Percentiles rank a stretch among this genome's conserved stretches.
phyloP scores from a whole-genome alignment of 2,888 invertebrate species.

The Heliothis peltigera region DNA sequence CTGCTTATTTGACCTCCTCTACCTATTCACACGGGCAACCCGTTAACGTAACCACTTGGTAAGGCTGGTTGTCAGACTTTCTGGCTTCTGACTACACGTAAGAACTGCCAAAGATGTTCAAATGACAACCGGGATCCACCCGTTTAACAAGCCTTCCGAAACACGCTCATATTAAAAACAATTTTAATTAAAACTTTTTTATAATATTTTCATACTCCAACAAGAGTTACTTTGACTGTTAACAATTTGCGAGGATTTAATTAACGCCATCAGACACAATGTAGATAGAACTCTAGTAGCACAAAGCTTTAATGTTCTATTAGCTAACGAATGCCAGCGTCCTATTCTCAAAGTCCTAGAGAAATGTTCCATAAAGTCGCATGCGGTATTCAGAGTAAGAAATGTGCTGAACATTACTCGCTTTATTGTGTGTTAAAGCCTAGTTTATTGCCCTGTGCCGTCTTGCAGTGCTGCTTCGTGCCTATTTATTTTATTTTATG shows the following conservation, averaged over 20 bases:
- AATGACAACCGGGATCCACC: too few species aligned
- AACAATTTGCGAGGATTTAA: constrained; percentile 52
- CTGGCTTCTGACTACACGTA: too few species aligned
- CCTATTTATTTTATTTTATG: constrained; percentile 49
- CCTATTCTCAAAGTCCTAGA: constrained; percentile 52
- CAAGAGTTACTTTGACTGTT: constrained; percentile 24
- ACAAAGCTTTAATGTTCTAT: constrained; percentile 60
- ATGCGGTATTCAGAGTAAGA: constrained; percentile 45
- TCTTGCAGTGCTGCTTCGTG: constrained; percentile 28
- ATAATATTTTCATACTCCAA: constrained; percentile 20
- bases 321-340: constrained; percentile 46
- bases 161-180: too few species aligned
- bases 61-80: too few species aligned
- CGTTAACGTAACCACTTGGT: too few species aligned
- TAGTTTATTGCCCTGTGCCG: constrained; percentile 51
- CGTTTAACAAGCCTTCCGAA: too few species aligned
- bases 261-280: constrained; percentile 40
- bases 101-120: too few species aligned
- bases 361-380: constrained; percentile 35
- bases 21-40: too few species aligned
- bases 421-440: constrained; percentile 58
- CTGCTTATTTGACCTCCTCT: too few species aligned
- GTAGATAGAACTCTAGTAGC: constrained; percentile 48
- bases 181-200: not conserved
- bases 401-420: constrained; percentile 44